Evolutionary conservation across 1,140 invertebrate genomes (phyloP).

Genomic region (Halesus radiatus): DNA sequence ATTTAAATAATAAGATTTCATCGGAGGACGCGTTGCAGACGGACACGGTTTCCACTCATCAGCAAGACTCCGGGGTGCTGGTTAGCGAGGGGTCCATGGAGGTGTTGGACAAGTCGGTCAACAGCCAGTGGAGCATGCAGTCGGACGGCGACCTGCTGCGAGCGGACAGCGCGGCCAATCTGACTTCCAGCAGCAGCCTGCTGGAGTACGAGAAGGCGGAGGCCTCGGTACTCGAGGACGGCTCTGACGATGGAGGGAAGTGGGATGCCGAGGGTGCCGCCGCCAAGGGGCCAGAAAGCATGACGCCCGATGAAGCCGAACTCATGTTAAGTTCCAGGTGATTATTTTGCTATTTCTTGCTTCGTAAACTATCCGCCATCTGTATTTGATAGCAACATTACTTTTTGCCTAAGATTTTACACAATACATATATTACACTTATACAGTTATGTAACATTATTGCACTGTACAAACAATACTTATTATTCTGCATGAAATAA

Average conservation of each 20-base stretch:
- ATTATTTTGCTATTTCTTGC: slow-evolving; percentile 9
- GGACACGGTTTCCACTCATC: slow-evolving; percentile 65
- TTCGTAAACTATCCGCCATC: background rate
- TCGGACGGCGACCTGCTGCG: slow-evolving; percentile 61
- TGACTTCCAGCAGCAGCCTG: slow-evolving; percentile 49
- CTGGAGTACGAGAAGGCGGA: slow-evolving; percentile 60
- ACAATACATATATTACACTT: no score
- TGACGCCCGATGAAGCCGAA: slow-evolving; percentile 89
- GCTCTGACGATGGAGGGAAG: slow-evolving; percentile 53
- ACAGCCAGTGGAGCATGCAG: slow-evolving; percentile 69
- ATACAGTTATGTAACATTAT: no score
- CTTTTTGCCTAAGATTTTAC: no score
- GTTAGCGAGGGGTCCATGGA: slow-evolving; percentile 70
- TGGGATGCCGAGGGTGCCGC: slow-evolving; percentile 48
- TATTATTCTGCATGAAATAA: no score
- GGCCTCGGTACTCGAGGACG: slow-evolving; percentile 54
- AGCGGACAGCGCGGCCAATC: slow-evolving; percentile 43
- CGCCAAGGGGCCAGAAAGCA: slow-evolving; percentile 74
- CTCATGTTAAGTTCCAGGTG: slow-evolving; percentile 85
- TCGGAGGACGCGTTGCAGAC: slow-evolving; percentile 59
- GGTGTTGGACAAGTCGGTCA: slow-evolving; percentile 70
- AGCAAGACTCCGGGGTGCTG: slow-evolving; percentile 69
- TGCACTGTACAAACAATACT: no score
- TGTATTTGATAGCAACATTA: no score
- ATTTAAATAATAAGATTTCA: slow-evolving; percentile 50